phyloP scores from a whole-genome alignment of 2,888 invertebrate genomes.

The Tetranychus truncatus region DNA sequence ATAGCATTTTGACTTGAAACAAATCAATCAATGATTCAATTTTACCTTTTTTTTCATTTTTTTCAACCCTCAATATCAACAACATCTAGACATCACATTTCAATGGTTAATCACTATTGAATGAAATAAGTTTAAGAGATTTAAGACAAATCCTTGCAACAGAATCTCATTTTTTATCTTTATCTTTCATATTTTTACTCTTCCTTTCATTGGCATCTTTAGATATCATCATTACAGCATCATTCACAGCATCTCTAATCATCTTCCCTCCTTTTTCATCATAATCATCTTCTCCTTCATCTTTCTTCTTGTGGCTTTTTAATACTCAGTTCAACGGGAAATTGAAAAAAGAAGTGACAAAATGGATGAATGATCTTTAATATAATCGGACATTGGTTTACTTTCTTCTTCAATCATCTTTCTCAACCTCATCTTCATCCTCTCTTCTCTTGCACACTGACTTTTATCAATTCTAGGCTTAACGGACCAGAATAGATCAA shows the following conservation, averaged over 20 bases:
- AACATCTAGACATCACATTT: too few species aligned
- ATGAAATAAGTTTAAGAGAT: too few species aligned
- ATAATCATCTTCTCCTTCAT: neutral
- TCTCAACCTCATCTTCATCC: neutral
- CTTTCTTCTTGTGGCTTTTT: neutral
- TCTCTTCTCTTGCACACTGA: neutral
- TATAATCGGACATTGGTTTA: neutral
- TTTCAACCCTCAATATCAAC: neutral
- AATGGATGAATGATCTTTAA: conserved; percentile 1
- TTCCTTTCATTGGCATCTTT: neutral
- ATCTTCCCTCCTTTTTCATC: neutral
- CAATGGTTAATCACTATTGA: too few species aligned
- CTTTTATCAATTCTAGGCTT: neutral
- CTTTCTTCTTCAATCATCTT: neutral
- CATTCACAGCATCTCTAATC: neutral
- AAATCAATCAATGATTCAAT: neutral
- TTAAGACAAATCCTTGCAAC: neutral
- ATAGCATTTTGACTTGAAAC: neutral
- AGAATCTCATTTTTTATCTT: neutral
- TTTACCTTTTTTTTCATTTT: neutral
- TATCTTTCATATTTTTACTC: neutral
- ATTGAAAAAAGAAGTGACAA: conserved; percentile 1
- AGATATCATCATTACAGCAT: neutral
- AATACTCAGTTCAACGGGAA: neutral
- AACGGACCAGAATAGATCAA: conserved; percentile 1